Evolutionary conservation across 1,140 invertebrate genomes (phyloP), one percentile per base, ranked within the genome.

Genomic region (Drosophila subobscura): DNA sequence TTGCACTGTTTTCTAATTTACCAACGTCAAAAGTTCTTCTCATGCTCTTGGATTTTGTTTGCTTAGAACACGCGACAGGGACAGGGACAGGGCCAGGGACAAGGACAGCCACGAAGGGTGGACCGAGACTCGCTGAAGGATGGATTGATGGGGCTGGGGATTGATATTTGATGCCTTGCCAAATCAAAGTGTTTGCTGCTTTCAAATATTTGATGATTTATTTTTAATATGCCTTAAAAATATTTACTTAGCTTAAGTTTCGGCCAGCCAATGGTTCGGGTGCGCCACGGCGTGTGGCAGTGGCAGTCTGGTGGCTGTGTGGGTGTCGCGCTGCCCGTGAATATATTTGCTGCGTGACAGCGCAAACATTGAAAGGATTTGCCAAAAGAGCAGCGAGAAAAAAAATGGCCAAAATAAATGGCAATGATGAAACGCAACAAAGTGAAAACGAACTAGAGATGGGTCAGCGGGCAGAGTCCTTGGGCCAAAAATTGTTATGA

Each of bases 291-390:
- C 5, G 20, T 37, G 33, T 50, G 59, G 46, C 51, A 47, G 25
- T 53, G 57, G 56, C 68, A 61, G 41, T 25, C 5, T 25, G 23
- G 23, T 41, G 23, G 22, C 14, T 23, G 20, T 45, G 44, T 45
- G 50, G 54, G 49, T 65, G 47, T 41, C 27, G 29, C 4, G 52
- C 25, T 50, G 49, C 52, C 46, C 52, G 52, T 65, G 59, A 53
- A 74, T 54, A 68, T 66, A 79, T 84, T 73, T 72, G 71, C 56
- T 88, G 66, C 83, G 83, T 88, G 83, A 71, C 84, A 72, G 47
- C 83, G 83, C 79, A 88, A 88, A 88, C 84, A 88, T 79, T 79
- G 12, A 79, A 88, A 88, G 83, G 83, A 88, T 88, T 88, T 88
- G 83, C 83, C 60, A 86, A 86, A 76, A 16, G 42, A n/a, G 44